Conservation (phyloP, 2,113 vertebrate genomes). For the Irena cyanogastra region DNA sequence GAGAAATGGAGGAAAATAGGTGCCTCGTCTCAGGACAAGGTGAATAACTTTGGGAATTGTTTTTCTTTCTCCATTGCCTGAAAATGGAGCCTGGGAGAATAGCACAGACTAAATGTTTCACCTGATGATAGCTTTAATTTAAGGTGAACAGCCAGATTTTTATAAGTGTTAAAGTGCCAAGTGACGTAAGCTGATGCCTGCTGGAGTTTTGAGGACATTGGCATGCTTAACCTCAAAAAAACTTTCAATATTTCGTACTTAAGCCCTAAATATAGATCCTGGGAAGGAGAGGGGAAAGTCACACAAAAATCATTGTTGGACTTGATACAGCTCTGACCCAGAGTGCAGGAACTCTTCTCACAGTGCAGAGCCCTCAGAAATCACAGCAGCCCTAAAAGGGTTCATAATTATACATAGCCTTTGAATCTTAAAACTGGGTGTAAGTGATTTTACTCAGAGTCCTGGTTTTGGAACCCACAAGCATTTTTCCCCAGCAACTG, state of each 20-base stretch:
- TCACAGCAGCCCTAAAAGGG: background rate
- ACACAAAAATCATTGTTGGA: background rate
- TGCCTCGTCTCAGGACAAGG: background rate
- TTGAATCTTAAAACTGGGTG: constrained; percentile 4
- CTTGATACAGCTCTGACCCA: constrained; percentile 7
- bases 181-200: background rate
- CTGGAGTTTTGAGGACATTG: constrained; percentile 42
- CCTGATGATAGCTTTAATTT: constrained; percentile 45
- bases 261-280: constrained; percentile 42
- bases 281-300: background rate
- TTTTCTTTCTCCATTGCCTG: background rate
- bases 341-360: background rate
- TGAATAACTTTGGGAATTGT: constrained; percentile 5
- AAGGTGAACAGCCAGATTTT: background rate
- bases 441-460: constrained; percentile 5
- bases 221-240: constrained; percentile 38
- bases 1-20: background rate
- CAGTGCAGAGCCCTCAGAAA: background rate
- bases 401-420: background rate
- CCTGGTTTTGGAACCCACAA: background rate
- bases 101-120: background rate
- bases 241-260: constrained; percentile 17
- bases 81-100: background rate
- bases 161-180: constrained; percentile 1
- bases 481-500: background rate